Evolutionary conservation across 2,113 vertebrate species (phyloP).

Genomic region (Prunella fulvescens): DNA sequence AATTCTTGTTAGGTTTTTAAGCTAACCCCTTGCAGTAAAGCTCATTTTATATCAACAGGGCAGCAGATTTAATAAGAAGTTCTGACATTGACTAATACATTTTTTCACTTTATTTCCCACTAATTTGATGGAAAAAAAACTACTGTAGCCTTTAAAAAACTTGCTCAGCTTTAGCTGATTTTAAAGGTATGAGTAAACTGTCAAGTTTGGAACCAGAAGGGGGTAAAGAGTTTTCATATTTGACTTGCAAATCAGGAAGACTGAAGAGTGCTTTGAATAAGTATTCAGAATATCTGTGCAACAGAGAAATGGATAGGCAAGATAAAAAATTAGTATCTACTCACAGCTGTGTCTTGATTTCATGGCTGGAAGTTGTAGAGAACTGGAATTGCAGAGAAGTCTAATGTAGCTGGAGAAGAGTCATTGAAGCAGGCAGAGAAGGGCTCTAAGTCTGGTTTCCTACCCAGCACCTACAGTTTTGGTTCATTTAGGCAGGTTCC

Average conservation of each 20-base stretch:
- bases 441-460: neutral
- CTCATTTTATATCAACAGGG: neutral
- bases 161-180: neutral
- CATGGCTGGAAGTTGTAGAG: neutral
- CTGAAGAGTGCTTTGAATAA: neutral
- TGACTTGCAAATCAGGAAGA: neutral
- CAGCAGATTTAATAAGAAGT: neutral
- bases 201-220: neutral
- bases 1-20: constrained; percentile 37
- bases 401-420: neutral
- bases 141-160: neutral
- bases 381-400: neutral
- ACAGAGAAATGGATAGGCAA: neutral
- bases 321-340: neutral
- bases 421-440: neutral
- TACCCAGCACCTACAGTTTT: neutral
- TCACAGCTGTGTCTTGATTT: neutral
- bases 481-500: neutral
- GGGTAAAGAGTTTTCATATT: neutral
- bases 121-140: neutral
- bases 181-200: neutral
- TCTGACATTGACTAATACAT: neutral
- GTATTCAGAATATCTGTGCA: neutral
- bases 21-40: neutral
- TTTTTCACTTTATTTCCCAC: neutral